phyloP scores from a whole-genome alignment of 2,113 vertebrate species.

The Zosterops lateralis region DNA sequence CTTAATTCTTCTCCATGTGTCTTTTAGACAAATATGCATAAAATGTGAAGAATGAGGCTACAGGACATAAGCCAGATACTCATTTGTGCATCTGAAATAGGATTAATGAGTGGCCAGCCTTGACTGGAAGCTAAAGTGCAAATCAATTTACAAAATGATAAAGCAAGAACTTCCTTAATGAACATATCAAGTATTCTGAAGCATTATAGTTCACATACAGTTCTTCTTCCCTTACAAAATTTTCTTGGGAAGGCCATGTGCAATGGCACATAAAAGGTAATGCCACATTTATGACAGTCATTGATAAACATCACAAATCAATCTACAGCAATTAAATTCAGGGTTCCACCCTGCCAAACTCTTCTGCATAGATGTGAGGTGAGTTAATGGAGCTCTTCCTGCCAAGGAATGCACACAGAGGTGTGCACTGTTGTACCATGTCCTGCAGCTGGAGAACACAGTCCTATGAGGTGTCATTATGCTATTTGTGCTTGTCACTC shows the following conservation, averaged over 20 bases:
- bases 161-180: background rate
- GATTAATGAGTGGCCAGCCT: background rate
- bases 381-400: background rate
- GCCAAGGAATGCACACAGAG: rapidly evolving
- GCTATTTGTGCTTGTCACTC: background rate
- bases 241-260: background rate
- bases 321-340: background rate
- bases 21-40: background rate
- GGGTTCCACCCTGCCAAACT: background rate
- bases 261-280: background rate
- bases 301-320: background rate
- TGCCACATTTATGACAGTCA: no score
- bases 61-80: background rate
- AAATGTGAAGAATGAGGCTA: background rate
- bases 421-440: background rate
- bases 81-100: background rate
- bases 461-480: background rate
- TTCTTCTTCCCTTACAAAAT: background rate
- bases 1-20: background rate
- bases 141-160: background rate
- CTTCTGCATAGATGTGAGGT: background rate
- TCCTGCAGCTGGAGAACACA: background rate
- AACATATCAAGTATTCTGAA: background rate
- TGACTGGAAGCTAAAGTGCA: background rate
- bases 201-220: background rate